Base-by-base conservation (phyloP, 1,140 invertebrate species). In the Micrasema longulum region DNA sequence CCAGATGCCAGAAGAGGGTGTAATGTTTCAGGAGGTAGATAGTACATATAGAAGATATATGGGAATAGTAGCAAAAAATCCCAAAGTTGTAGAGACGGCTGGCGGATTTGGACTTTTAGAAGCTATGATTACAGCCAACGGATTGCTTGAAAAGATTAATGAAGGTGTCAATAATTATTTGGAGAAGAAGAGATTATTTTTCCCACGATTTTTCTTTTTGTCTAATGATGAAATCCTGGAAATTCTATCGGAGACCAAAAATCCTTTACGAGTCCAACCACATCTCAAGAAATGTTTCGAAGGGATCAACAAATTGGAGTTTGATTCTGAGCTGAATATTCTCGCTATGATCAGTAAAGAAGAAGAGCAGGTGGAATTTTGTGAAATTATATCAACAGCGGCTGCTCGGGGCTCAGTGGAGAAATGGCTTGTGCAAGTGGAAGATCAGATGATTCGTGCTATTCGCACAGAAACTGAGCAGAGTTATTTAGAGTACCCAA, bases 201-300 rank as follows among this genome's bases (percentile, higher is more conserved):
- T 97, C 80, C 92, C 96, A 1, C 87, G 96, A 79, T 97, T 98
- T 80, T 98, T 97, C 84, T 98, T 98, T 78, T 84, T 98, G 38
- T 97, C 96, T 6, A 97, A 97, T 79, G 95, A 97, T 77, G 96
- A 98, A 85, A 93, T 98, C 89, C 85, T 98, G 20, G 95, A 97
- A 83, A 97, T 98, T 78, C 83, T 98, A 45, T 96, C 95, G 0
- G 95, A 97, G 87, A 91, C 93, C 0, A 97, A 95, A 83, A 94
- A 97, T 85, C 95, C 92, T 0, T 79, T 90, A 12, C 88, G 93
- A 71, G 95, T 97, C 2, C 94, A 97, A 77, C 95, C 95, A 0
- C 94, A 97, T 87, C 84, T 97, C 48, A 93, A 93, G 80, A 98
- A 98, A 84, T 97, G 94, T 83, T 97, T 97, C 77, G 93, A 95